Conservation (phyloP, 2,888 invertebrate genomes). For the Urechis unicinctus region DNA sequence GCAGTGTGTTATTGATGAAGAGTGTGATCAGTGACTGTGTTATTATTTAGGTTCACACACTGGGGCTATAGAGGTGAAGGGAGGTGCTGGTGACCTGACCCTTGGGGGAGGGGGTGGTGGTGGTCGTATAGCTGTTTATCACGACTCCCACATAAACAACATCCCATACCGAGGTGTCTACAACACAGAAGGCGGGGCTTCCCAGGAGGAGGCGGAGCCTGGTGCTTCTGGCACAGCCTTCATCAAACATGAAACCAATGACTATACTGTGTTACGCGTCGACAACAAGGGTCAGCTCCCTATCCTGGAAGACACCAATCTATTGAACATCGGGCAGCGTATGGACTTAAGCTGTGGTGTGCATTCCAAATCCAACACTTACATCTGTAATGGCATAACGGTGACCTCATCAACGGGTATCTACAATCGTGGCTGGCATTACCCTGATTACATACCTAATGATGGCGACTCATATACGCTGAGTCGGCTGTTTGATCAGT, state of each 20-base stretch:
- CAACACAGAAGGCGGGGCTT: conserved; percentile 24
- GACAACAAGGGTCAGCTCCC: conserved; percentile 24
- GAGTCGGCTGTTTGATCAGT: conserved; percentile 6
- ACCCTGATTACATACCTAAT: background rate
- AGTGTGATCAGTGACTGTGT: background rate
- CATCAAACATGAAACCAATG: conserved; percentile 20
- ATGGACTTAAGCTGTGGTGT: background rate
- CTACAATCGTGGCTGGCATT: background rate
- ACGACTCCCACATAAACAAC: conserved; percentile 23
- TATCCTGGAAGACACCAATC: conserved; percentile 2
- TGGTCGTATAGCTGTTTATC: conserved; percentile 32
- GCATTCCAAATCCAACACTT: conserved; percentile 16
- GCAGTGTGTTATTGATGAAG: no score
- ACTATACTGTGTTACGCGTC: conserved; percentile 21
- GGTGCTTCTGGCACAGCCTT: conserved; percentile 31
- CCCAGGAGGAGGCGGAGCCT: conserved; percentile 24
- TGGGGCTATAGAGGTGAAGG: conserved; percentile 29
- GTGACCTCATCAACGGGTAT: background rate
- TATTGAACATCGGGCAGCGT: background rate
- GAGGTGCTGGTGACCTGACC: conserved; percentile 24
- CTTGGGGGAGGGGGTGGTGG: conserved; percentile 23
- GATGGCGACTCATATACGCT: no score
- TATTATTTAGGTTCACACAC: conserved; percentile 30
- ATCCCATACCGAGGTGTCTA: conserved; percentile 27
- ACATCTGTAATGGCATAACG: background rate